These are phyloP conservation scores for Anser brachyrhynchus DNA, from an alignment of 2,113 vertebrate species.

Conservation along the genomic window DNA sequence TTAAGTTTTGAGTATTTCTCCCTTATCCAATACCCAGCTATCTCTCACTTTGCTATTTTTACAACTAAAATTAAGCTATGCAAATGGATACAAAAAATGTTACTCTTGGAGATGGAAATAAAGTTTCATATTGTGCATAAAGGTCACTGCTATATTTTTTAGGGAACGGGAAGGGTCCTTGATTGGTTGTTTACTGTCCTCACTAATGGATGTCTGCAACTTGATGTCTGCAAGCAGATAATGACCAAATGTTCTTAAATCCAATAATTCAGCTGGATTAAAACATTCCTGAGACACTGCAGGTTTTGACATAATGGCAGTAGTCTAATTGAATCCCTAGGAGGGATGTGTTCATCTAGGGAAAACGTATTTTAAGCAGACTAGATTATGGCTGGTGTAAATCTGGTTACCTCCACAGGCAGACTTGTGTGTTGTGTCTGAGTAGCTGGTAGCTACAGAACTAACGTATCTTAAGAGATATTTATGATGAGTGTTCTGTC, in stretches of 20 bases:
- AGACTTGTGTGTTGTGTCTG: neutral
- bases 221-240: neutral
- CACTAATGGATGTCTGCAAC: neutral
- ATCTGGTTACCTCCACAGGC: neutral
- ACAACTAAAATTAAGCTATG: neutral
- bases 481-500: neutral
- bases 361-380: neutral
- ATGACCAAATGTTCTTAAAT: conserved; percentile 6
- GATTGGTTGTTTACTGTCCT: neutral
- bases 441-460: neutral
- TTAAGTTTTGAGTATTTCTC: neutral
- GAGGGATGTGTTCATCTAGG: neutral
- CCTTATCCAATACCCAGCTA: neutral
- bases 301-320: neutral
- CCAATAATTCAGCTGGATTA: neutral
- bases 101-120: neutral
- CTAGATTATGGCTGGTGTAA: neutral
- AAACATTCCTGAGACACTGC: neutral
- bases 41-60: neutral
- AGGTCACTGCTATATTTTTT: neutral
- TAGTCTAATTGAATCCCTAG: neutral
- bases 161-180: neutral
- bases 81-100: neutral
- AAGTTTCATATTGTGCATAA: neutral
- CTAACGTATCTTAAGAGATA: neutral